Conservation (phyloP, 2,113 vertebrate genomes). For the Arenaria interpres region DNA sequence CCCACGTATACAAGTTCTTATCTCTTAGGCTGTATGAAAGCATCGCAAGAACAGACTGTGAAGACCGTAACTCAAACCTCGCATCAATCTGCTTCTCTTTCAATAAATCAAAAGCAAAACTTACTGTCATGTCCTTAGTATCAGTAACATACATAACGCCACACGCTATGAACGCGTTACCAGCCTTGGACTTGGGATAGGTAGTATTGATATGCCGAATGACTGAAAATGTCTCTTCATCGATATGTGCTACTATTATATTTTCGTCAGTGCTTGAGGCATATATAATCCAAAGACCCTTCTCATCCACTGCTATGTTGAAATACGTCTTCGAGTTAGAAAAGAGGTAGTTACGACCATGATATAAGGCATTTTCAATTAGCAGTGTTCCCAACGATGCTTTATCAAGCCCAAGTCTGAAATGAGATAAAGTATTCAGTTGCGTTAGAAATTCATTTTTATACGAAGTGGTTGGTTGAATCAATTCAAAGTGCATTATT, state of each 20-base stretch:
- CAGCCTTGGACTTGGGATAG: conserved; percentile 90
- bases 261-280: conserved; percentile 85
- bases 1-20: conserved; percentile 88
- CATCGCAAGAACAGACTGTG: conserved; percentile 89
- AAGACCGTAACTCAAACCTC: conserved; percentile 85
- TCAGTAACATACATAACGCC: conserved; percentile 93
- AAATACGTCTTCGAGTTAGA: conserved; percentile 95
- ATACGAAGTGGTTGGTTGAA: rapidly evolving
- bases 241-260: conserved; percentile 87
- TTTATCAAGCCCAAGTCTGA: conserved; percentile 84
- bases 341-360: conserved; percentile 89
- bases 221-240: conserved; percentile 85
- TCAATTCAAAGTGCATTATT: neutral
- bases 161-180: conserved; percentile 89
- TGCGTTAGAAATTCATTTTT: neutral
- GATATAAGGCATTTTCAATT: conserved; percentile 84
- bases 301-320: conserved; percentile 90
- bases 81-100: conserved; percentile 82
- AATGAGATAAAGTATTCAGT: neutral
- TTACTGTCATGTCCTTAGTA: conserved; percentile 85
- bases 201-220: conserved; percentile 84
- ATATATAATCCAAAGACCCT: conserved; percentile 92
- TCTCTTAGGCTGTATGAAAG: conserved; percentile 89
- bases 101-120: conserved; percentile 90
- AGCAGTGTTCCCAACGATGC: conserved; percentile 71